Base-by-base conservation (phyloP, 2,797 vertebrate genomes). In the Micromesistius poutassou region DNA sequence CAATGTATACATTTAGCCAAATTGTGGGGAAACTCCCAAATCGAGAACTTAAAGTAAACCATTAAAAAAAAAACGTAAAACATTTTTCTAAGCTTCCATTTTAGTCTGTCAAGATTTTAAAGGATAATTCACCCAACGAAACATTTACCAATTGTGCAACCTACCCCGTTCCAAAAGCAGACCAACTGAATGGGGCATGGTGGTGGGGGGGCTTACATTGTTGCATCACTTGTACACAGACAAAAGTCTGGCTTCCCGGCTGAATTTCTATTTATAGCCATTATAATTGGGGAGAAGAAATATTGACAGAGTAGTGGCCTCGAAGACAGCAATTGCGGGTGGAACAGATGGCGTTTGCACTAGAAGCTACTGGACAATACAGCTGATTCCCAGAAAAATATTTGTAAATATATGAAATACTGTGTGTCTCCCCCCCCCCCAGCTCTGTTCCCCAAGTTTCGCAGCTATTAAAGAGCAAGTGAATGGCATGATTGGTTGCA, bases 381-480 rank as follows among this genome's bases (percentile, higher is more conserved):
- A 30, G 30, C 25, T 71, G 13, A 36, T 71, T 76, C 75, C 75
- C 75, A 40, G 74, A 35, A 38, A 76, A 36, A 22, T 70, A 71
- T 9, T 14, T 50, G 72, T 22, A 74, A 71, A 25, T 75, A 55
- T 30, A 71, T 71, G 40, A 72, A 71, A 46, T 7, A 9, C 4
- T 70, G 28, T 66, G 2, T 68, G 46, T 66, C 42, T n/a, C 55
- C 55, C 55, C 7, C 50, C 50, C 50, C 5, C 46, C 46, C 46
- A 22, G 16, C 16, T 72, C 35, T 4, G 40, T 62, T 74, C 71
- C 42, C 33, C 46, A 19, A 33, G 70, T 72, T 80, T 76, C 79
- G 84, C 79, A 78, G 80, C 76, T 72, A 50, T 76, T 36, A 74
- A 30, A 3, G 19, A 81, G 78, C 74, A 75, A 79, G 78, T 66